Evolutionary conservation across 1,140 invertebrate genomes (phyloP).

Genomic region (Drosophila sp.): DNA sequence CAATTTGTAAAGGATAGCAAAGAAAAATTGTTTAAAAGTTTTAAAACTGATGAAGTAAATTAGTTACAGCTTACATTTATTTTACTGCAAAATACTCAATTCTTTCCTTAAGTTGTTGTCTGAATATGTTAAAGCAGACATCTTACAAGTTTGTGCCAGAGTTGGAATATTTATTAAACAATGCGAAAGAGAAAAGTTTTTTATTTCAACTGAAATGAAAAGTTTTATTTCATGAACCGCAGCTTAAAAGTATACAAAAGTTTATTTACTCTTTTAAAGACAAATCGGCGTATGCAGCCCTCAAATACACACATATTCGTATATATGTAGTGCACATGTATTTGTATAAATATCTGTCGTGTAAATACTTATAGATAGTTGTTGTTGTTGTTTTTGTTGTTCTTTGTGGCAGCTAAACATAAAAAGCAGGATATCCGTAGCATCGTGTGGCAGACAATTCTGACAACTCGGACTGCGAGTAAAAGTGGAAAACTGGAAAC

Average conservation of each 20-base stretch:
- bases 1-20: no score
- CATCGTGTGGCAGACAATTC: slow-evolving; percentile 31
- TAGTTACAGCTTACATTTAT: slow-evolving; percentile 2
- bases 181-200: slow-evolving; percentile 23
- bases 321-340: slow-evolving; percentile 2
- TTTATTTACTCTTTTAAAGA: slow-evolving; percentile 21
- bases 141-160: slow-evolving; percentile 11
- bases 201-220: slow-evolving; percentile 20
- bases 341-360: slow-evolving; percentile 2
- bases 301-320: background rate
- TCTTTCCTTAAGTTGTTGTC: slow-evolving; percentile 14
- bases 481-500: slow-evolving; percentile 13
- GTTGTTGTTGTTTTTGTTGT: slow-evolving; percentile 7
- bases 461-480: slow-evolving; percentile 15
- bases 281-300: slow-evolving; percentile 32
- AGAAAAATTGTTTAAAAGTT: background rate
- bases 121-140: slow-evolving; percentile 12
- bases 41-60: slow-evolving; percentile 1
- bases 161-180: slow-evolving; percentile 24
- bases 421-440: slow-evolving; percentile 14
- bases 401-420: slow-evolving; percentile 15
- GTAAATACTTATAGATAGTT: background rate
- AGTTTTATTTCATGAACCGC: slow-evolving; percentile 43
- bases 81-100: slow-evolving; percentile 31
- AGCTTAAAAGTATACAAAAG: slow-evolving; percentile 42